These are phyloP conservation scores for Gymnocypris eckloni DNA, from an alignment of 2,797 vertebrate species.

Conservation along the genomic window DNA sequence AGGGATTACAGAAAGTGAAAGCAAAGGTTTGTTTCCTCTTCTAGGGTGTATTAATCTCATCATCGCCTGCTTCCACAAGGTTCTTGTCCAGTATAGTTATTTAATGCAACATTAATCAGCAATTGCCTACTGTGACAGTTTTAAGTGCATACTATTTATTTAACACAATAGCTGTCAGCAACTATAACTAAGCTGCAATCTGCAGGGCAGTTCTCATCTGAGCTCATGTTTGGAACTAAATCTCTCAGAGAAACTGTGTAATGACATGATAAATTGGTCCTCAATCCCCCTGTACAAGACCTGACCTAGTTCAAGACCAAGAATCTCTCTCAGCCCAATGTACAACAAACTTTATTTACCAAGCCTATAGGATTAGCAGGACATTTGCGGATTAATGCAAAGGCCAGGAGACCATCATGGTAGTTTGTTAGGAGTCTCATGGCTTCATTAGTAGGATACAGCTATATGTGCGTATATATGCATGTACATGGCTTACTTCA, in stretches of 20 bases:
- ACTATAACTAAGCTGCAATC: conserved; percentile 50
- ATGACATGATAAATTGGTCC: conserved; percentile 61
- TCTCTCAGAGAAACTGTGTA: conserved; percentile 54
- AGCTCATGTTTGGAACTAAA: conserved; percentile 44
- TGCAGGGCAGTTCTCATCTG: conserved; percentile 52
- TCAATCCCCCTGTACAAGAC: conserved; percentile 56
- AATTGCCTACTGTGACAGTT: neutral
- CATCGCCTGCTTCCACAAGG: no score
- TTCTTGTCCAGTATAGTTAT: neutral
- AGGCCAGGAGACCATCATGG: conserved; percentile 64
- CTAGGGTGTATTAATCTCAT: neutral
- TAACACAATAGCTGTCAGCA: conserved; percentile 15
- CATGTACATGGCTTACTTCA: conserved; percentile 78
- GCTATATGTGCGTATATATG: neutral
- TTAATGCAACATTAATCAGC: conserved; percentile 2
- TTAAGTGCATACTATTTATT: conserved; percentile 12
- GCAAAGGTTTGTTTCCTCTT: neutral
- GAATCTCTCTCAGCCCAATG: conserved; percentile 50
- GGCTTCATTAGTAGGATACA: conserved; percentile 46
- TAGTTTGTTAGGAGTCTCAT: conserved; percentile 60
- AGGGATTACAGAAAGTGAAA: neutral
- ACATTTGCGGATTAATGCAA: conserved; percentile 69
- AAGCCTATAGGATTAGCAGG: conserved; percentile 57
- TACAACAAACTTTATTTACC: conserved; percentile 62
- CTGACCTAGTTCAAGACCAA: conserved; percentile 66